Conservation (phyloP, 2,888 invertebrate genomes). For the Drosophila hawaiiensis region DNA sequence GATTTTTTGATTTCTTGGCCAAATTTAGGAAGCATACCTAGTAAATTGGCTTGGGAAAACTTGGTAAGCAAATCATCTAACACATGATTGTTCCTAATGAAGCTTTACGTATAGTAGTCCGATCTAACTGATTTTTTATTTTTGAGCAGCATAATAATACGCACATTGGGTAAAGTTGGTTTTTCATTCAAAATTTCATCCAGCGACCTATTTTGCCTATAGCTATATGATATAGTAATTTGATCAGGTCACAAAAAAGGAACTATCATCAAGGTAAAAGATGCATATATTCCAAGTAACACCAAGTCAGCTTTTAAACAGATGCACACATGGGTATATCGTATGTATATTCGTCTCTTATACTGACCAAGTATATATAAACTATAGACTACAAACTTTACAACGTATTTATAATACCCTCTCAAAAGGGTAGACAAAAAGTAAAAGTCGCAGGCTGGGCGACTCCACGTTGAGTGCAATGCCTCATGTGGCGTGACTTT, state of each 20-base stretch:
- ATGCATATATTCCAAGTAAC: neutral
- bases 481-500: conserved; percentile 79
- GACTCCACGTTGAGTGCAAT: conserved; percentile 66
- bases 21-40: neutral
- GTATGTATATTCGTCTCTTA: neutral
- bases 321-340: neutral
- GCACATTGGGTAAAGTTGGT: too few relatives aligned
- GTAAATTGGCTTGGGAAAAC: too few relatives aligned
- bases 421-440: conserved; percentile 26
- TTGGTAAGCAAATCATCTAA: neutral
- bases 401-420: neutral
- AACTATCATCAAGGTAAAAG: neutral
- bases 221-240: neutral
- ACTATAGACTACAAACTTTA: neutral
- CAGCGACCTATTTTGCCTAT: neutral
- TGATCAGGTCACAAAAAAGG: neutral
- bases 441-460: conserved; percentile 53
- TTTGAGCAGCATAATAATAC: too few relatives aligned
- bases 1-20: neutral
- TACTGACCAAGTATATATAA: neutral
- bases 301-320: neutral
- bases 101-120: neutral
- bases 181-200: too few relatives aligned
- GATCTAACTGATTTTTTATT: neutral
- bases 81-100: neutral